Conservation (phyloP, 2,113 vertebrate species). For the Parus major region DNA sequence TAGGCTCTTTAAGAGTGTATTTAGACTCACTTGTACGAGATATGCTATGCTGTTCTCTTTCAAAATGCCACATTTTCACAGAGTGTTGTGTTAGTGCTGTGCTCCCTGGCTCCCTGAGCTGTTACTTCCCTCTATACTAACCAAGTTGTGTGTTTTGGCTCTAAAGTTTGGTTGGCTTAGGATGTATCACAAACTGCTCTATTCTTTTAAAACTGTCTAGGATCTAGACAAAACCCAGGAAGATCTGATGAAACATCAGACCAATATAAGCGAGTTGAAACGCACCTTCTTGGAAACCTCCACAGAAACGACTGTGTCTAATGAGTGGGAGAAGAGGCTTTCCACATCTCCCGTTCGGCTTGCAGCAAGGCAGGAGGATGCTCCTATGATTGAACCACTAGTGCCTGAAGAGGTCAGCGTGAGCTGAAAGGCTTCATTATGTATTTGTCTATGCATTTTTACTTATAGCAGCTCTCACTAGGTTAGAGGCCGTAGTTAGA, state of each 20-base stretch:
- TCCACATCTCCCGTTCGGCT: slow-evolving; percentile 85
- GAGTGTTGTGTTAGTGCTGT: slow-evolving; percentile 74
- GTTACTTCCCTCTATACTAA: slow-evolving; percentile 65
- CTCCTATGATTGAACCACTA: slow-evolving; percentile 91
- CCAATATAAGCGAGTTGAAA: slow-evolving; percentile 94
- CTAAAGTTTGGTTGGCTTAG: background rate
- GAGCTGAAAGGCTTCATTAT: slow-evolving; percentile 37
- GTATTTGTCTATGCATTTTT: background rate
- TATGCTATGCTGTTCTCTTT: slow-evolving; percentile 56
- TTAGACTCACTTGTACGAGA: slow-evolving; percentile 49
- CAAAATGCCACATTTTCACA: slow-evolving; percentile 77
- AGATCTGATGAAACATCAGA: slow-evolving; percentile 90
- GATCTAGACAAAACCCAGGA: slow-evolving; percentile 83
- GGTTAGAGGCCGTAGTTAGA: background rate
- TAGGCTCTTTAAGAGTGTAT: slow-evolving; percentile 32
- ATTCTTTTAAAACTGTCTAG: slow-evolving; percentile 69
- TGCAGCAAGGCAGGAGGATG: slow-evolving; percentile 81
- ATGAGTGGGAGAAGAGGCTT: slow-evolving; percentile 93
- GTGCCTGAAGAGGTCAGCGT: slow-evolving; percentile 89
- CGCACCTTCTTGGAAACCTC: slow-evolving; percentile 91
- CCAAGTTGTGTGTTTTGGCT: slow-evolving; percentile 38
- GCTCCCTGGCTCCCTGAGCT: slow-evolving; percentile 44
- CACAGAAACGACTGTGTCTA: slow-evolving; percentile 72
- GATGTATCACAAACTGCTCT: slow-evolving; percentile 29
- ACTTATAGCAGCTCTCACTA: background rate